Evolutionary conservation across 2,797 vertebrate species (phyloP).

Genomic region (Poecilia wingei): DNA sequence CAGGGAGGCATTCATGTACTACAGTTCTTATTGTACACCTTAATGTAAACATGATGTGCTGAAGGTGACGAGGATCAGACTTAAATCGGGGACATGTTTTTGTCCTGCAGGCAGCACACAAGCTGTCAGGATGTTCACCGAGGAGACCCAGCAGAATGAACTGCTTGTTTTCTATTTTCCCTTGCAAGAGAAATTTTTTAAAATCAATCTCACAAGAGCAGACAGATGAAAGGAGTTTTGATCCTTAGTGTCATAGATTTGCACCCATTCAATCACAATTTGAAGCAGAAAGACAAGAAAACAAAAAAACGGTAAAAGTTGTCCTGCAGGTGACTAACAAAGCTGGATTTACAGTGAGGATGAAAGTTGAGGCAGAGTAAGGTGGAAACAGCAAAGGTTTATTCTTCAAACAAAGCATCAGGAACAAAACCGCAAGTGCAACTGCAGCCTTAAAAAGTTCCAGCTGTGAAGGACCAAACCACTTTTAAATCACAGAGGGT

Average conservation of each 20-base stretch:
- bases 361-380: too few species aligned
- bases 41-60: slow-evolving; percentile 13
- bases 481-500: too few species aligned
- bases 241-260: background rate
- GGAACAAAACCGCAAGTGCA: too few species aligned
- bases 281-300: background rate
- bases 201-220: background rate
- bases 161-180: slow-evolving; percentile 9
- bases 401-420: too few species aligned
- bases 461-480: too few species aligned
- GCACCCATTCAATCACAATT: background rate
- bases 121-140: slow-evolving; percentile 34
- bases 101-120: slow-evolving; percentile 16
- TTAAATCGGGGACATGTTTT: slow-evolving; percentile 11
- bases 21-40: slow-evolving; percentile 16
- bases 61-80: slow-evolving; percentile 32
- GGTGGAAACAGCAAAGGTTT: too few species aligned
- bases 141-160: slow-evolving; percentile 30
- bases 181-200: background rate
- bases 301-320: background rate
- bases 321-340: background rate
- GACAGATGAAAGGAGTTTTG: background rate
- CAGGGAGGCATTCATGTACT: background rate
- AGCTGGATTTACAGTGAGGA: too few species aligned
- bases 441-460: too few species aligned